Base-by-base conservation (phyloP, 2,113 vertebrate species). In the Regulus satrapa region DNA sequence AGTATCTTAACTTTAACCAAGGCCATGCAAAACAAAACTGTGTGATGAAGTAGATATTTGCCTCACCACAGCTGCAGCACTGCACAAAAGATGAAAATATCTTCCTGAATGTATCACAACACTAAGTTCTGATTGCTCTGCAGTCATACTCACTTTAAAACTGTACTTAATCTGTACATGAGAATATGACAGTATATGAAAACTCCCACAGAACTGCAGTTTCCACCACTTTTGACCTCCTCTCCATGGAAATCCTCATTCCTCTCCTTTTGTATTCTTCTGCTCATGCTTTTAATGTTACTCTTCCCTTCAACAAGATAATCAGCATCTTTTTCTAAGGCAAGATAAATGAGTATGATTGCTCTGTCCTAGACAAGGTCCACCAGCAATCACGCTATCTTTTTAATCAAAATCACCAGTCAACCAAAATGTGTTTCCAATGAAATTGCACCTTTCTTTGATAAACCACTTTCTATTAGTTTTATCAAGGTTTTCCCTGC, bases 391-490 rank as follows among this genome's bases (percentile, higher is more conserved):
- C 62, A 85, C n/a, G 43, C 54, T 72, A 90, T 83, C 85, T 88
- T 80, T 94, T 66, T 77, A 80, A 93, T 94, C 92, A 95, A 93
- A 88, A 80, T 73, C 67, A 89, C 56, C 20, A 31, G 69, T 61
- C 58, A 85, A 76, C 40, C 32, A 82, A 40, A 14, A 31, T 49
- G 23, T 76, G 48, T 64, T 92, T 52, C 58, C 52, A 91, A 72
- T 46, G 56, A 89, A 94, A 92, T 68, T 75, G 36, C 52, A 41
- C 52, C 69, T 92, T 75, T 49, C 68, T 91, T 89, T 77, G 80
- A 94, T 91, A 96, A 94, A 91, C 26, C 36, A 66, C 64, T 64
- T 82, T 34, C 92, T 94, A 89, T 91, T 91, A 77, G 74, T 93
- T 89, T 95, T 97, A 91, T 95, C 38, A 1, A 75, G 59, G 55